These are phyloP conservation scores for fruit fly (Drosophila melanogaster) DNA, from an alignment of 1,140 invertebrate genomes.

Conservation along the genomic window DNA sequence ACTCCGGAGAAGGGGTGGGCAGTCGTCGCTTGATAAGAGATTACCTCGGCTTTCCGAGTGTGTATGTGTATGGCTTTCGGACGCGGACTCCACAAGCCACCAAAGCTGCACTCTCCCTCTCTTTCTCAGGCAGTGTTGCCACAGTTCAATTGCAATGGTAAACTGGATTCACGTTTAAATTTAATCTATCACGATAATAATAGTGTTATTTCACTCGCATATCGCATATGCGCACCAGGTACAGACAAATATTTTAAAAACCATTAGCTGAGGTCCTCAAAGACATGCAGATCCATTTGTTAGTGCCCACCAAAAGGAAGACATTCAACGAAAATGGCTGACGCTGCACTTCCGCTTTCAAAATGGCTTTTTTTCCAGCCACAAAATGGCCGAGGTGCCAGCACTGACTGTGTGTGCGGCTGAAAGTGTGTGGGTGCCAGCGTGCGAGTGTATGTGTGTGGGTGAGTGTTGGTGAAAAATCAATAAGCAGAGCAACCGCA, in stretches of 20 bases:
- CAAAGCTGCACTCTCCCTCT: conserved; percentile 11
- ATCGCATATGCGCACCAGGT: background rate
- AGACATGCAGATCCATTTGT: background rate
- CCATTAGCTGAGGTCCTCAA: background rate
- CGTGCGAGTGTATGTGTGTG: conserved; percentile 12
- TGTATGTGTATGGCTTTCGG: conserved; percentile 29
- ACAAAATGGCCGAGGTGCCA: conserved; percentile 22
- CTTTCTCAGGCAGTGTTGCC: conserved; percentile 15
- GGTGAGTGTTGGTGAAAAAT: conserved; percentile 53
- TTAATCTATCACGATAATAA: background rate
- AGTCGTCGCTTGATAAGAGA: conserved; percentile 68
- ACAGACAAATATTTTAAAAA: background rate
- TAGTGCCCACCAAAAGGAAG: background rate
- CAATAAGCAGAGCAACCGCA: conserved; percentile 53
- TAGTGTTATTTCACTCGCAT: background rate
- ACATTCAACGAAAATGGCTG: conserved; percentile 10
- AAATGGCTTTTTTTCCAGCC: conserved; percentile 19
- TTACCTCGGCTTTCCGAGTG: conserved; percentile 48
- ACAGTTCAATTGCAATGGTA: background rate
- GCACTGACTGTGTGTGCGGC: conserved; percentile 18
- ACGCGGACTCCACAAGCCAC: conserved; percentile 11
- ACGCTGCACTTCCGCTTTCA: conserved; percentile 16
- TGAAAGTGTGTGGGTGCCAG: conserved; percentile 5
- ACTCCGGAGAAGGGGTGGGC: conserved; percentile 5
- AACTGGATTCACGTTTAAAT: background rate